Evolutionary conservation across 2,797 vertebrate species (phyloP), one percentile per base, ranked within the genome.

Genomic region (Rhinogobio ventralis): DNA sequence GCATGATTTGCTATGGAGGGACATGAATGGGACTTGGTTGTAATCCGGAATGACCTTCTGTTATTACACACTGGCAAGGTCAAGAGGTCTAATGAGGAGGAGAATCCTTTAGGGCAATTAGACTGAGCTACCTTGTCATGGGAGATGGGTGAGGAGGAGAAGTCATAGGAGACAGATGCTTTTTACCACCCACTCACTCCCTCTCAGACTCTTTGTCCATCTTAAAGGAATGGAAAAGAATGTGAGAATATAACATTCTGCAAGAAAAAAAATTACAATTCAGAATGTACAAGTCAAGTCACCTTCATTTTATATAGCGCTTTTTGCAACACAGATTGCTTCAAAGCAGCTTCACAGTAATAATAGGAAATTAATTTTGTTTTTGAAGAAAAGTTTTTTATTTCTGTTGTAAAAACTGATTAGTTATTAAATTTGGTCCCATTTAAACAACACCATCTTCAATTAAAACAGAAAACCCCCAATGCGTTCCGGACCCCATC

Each of bases 71-170:
- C 87, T 79, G 88, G 90, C 94, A 94, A 94, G 94, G 93, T 95
- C 94, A 94, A 94, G 93, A 53, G 92, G 92, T 92, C 91, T 94
- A 94, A 94, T 93, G 92, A 94, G 94, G 88, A 93, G 90, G 90
- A 91, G 90, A 93, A 89, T 86, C 92, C 90, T 93, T 94, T 93
- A 94, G 91, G 92, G 92, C 92, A 94, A 95, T 95, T 95, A 94
- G 88, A 91, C 42, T 57, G 88, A 91, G 88, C 90, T 91, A 92
- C 91, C 91, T 93, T 91, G 90, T 49, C 73, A 78, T 42, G 79
- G 66, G 91, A 93, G 88, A 91, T 87, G 73, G 89, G 89, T 90
- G 87, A 85, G 87, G 90, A 10, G 83, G 74, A 89, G 49, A 84
- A 88, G 88, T 90, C 91, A 91, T 90, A 84, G 90, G 68, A 77